Percentiles rank a stretch among this genome's conserved stretches.
phyloP scores from a whole-genome alignment of 2,113 vertebrate genomes.

The Hemiprocne comata region DNA sequence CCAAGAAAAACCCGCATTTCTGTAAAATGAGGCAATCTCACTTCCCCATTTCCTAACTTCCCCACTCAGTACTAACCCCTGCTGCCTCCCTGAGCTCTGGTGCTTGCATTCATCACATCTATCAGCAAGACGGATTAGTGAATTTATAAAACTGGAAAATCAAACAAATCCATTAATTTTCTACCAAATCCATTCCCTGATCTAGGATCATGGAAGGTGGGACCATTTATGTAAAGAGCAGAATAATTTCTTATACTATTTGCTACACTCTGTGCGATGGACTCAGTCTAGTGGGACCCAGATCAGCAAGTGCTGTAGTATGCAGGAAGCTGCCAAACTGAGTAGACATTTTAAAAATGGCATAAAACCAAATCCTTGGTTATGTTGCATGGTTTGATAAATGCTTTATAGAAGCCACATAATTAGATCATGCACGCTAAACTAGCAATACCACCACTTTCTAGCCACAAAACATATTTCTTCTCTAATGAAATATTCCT shows the following conservation, averaged over 20 bases:
- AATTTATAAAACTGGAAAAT: neutral
- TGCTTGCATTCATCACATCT: neutral
- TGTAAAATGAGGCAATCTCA: neutral
- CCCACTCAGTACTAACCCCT: neutral
- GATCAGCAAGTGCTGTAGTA: neutral
- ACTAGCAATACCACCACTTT: neutral
- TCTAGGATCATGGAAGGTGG: neutral
- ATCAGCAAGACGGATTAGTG: neutral
- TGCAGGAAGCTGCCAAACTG: neutral
- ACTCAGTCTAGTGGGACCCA: neutral
- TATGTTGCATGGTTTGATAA: neutral
- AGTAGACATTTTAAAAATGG: neutral
- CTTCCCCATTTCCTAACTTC: neutral
- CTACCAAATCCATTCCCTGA: neutral
- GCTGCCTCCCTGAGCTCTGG: neutral
- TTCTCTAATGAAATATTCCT: neutral
- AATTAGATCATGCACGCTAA: neutral
- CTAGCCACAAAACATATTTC: neutral
- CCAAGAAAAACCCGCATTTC: neutral
- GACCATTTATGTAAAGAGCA: neutral
- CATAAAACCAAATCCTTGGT: neutral
- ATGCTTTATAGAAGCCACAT: neutral
- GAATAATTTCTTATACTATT: neutral
- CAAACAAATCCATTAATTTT: neutral
- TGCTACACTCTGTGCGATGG: neutral